These are phyloP conservation scores for Sycophaga agraensis DNA, from an alignment of 1,140 invertebrate genomes.

Conservation along the genomic window DNA sequence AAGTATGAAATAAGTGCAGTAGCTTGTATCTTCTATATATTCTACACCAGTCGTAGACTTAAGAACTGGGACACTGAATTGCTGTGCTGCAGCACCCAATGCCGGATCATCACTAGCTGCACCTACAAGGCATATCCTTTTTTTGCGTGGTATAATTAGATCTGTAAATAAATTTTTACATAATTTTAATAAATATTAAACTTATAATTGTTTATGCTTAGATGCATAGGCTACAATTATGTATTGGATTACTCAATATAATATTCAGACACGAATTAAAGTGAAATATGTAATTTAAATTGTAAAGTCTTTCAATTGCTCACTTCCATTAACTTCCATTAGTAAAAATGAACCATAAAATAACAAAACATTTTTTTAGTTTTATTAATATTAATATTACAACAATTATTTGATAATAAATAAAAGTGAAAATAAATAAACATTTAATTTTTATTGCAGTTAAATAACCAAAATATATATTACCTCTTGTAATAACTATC, in stretches of 20 bases:
- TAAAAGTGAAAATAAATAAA: neutral
- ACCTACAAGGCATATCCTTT: conserved; percentile 67
- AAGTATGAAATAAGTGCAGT: conserved; percentile 71
- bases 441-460: neutral
- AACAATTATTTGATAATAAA: too few relatives aligned
- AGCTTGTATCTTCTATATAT: conserved; percentile 60
- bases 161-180: conserved; percentile 8
- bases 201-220: too few relatives aligned
- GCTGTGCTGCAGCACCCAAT: conserved; percentile 62
- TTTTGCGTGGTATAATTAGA: conserved; percentile 51
- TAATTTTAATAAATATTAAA: neutral
- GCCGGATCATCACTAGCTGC: conserved; percentile 57
- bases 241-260: too few relatives aligned
- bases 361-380: neutral
- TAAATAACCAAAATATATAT: neutral
- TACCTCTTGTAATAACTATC: conserved; percentile 15
- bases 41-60: conserved; percentile 65
- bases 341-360: too few relatives aligned
- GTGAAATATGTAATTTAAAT: too few relatives aligned
- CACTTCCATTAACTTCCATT: too few relatives aligned
- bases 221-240: too few relatives aligned
- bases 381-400: too few relatives aligned
- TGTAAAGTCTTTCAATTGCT: too few relatives aligned
- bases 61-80: conserved; percentile 66
- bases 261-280: neutral